phyloP scores from a whole-genome alignment of 2,797 vertebrate species.

The Enteromius anoplus region DNA sequence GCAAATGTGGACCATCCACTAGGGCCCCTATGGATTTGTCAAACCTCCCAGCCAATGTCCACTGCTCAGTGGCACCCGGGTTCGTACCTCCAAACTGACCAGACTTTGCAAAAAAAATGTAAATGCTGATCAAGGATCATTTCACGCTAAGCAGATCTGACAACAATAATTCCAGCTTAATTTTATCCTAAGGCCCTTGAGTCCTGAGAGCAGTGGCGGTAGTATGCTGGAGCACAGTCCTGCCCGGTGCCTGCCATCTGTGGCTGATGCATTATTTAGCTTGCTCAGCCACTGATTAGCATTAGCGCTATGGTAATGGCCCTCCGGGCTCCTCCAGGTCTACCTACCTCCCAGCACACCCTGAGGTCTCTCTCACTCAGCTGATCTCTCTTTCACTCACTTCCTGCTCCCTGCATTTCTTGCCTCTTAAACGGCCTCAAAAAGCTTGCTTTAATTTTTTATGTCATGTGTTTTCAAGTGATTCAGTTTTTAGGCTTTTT shows the following conservation, averaged over 20 bases:
- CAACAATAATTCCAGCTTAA: conserved; percentile 25
- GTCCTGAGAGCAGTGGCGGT: conserved; percentile 16
- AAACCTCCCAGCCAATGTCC: not conserved
- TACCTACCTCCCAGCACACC: conserved; percentile 80
- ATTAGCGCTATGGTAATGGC: conserved; percentile 88
- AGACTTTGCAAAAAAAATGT: not conserved
- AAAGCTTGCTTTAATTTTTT: conserved; percentile 87
- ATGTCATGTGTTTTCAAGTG: conserved; percentile 82
- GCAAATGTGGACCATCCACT: not conserved
- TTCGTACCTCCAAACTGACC: too few relatives aligned
- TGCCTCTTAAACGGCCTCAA: not conserved
- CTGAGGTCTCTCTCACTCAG: conserved; percentile 73
- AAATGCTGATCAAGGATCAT: conserved; percentile 17
- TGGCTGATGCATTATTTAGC: conserved; percentile 88
- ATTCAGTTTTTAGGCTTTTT: not conserved
- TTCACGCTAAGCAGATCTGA: conserved; percentile 32
- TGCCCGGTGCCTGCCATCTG: conserved; percentile 83
- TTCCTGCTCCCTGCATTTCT: not conserved
- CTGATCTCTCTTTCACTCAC: conserved; percentile 80
- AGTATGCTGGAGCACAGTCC: conserved; percentile 63
- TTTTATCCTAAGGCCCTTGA: conserved; percentile 18
- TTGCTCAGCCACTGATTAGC: conserved; percentile 85
- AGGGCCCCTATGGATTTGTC: not conserved
- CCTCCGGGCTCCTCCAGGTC: conserved; percentile 83
- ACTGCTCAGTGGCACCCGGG: not conserved